A percentile compares a stretch with the other conserved stretches of the same genome.
Conservation (phyloP, 64 coral and sea anemone genomes). For the Anthopleura sola region DNA sequence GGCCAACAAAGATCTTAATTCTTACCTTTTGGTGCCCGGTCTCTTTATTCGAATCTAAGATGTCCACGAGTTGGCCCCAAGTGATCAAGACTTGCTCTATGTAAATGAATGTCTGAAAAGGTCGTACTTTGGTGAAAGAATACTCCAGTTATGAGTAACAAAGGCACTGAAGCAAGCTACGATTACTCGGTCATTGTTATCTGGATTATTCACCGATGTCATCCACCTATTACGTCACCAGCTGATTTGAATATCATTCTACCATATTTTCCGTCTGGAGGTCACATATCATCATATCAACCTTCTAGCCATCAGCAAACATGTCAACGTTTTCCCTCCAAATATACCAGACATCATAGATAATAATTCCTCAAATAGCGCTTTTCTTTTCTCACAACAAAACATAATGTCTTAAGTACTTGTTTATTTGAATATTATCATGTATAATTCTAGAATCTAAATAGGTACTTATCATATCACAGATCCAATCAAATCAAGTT, state of each 20-base stretch:
- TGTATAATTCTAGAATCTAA: neutral
- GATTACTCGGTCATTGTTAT: slow-evolving; percentile 6
- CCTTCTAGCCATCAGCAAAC: neutral
- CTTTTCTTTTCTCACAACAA: neutral
- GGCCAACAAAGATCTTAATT: neutral
- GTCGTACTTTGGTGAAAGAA: slow-evolving; percentile 13
- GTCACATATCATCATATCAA: neutral
- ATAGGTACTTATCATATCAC: neutral
- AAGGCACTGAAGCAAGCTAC: neutral
- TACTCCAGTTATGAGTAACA: neutral
- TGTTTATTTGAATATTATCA: neutral
- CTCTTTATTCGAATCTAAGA: neutral
- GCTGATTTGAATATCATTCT: neutral
- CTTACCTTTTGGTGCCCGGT: neutral
- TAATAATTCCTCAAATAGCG: neutral
- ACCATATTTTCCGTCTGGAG: neutral
- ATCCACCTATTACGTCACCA: slow-evolving; percentile 6
- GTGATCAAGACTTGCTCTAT: neutral
- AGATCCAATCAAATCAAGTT: neutral
- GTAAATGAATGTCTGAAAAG: neutral
- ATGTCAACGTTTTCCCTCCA: neutral
- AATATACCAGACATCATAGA: neutral
- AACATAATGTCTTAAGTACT: neutral
- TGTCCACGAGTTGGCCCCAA: neutral
- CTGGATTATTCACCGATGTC: neutral